A percentile compares a stretch with the other conserved stretches of the same genome.
phyloP scores from a whole-genome alignment of 1,140 invertebrate genomes.

The Drosophila jambulina region DNA sequence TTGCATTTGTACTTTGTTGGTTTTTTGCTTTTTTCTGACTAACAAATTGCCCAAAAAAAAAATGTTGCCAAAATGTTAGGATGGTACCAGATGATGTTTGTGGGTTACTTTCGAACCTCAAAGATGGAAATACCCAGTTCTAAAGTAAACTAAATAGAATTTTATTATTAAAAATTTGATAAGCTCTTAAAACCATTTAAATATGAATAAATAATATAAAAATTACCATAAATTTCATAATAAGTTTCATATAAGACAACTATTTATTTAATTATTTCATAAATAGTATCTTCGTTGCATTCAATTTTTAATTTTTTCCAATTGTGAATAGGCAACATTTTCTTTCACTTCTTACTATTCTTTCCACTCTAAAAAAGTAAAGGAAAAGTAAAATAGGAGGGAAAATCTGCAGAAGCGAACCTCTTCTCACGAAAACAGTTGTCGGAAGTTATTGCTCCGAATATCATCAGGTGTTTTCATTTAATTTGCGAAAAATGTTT shows the following conservation, averaged over 20 bases:
- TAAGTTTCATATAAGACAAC: not conserved
- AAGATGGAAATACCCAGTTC: not conserved
- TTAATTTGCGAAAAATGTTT: slow-evolving; percentile 84
- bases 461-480: slow-evolving; percentile 84
- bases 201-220: not conserved
- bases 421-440: slow-evolving; percentile 1
- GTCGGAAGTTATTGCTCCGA: slow-evolving; percentile 39
- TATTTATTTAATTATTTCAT: not conserved
- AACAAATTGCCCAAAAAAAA: slow-evolving; percentile 16
- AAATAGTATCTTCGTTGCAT: not conserved
- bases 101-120: too few relatives aligned
- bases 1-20: slow-evolving; percentile 3
- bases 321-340: not conserved
- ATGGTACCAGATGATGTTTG: not conserved
- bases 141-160: not conserved
- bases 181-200: too few relatives aligned
- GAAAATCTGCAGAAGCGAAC: not conserved
- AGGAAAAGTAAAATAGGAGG: not conserved
- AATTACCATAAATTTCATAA: not conserved
- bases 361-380: not conserved
- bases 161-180: too few relatives aligned
- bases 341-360: not conserved
- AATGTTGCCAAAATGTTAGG: not conserved
- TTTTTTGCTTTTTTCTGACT: slow-evolving; percentile 3
- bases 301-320: not conserved